A percentile compares a stretch with the other conserved stretches of the same genome.
Evolutionary conservation across 2,888 invertebrate genomes (phyloP).

Genomic region (Eupithecia tripunctaria): DNA sequence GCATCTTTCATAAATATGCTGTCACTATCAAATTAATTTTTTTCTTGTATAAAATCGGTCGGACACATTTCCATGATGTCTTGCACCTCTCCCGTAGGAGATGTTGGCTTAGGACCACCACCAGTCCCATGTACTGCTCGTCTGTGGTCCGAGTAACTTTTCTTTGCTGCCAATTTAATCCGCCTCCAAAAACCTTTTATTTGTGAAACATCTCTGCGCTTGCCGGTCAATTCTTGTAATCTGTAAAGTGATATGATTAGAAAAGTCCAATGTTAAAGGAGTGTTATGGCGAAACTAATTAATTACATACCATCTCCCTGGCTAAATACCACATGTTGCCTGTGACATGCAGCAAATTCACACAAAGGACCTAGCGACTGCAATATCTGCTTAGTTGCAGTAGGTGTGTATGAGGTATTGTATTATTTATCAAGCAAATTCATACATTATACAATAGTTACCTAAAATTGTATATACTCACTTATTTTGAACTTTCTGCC

Average conservation of each 20-base stretch:
- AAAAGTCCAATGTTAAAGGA: background rate
- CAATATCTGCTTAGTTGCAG: background rate
- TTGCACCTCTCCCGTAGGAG: background rate
- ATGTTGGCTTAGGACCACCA: too few species aligned
- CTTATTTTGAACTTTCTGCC: slow-evolving; percentile 3
- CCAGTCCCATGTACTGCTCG: background rate
- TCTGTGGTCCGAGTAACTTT: background rate
- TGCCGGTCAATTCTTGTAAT: background rate
- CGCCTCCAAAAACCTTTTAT: slow-evolving; percentile 3
- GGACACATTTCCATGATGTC: slow-evolving; percentile 7
- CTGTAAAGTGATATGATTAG: slow-evolving; percentile 6
- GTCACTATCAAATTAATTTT: slow-evolving; percentile 3
- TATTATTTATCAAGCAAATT: background rate
- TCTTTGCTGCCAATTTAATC: background rate
- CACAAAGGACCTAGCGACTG: background rate
- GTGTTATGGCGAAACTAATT: background rate
- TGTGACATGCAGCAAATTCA: background rate
- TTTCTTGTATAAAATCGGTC: background rate
- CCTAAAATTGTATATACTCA: background rate
- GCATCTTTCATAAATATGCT: slow-evolving; percentile 5
- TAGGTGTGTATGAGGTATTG: background rate
- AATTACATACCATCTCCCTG: background rate
- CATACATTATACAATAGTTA: background rate
- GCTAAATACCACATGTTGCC: background rate
- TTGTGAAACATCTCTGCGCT: background rate